These are phyloP conservation scores for Cheilosia soror DNA, from an alignment of 2,888 invertebrate genomes.

Conservation along the genomic window DNA sequence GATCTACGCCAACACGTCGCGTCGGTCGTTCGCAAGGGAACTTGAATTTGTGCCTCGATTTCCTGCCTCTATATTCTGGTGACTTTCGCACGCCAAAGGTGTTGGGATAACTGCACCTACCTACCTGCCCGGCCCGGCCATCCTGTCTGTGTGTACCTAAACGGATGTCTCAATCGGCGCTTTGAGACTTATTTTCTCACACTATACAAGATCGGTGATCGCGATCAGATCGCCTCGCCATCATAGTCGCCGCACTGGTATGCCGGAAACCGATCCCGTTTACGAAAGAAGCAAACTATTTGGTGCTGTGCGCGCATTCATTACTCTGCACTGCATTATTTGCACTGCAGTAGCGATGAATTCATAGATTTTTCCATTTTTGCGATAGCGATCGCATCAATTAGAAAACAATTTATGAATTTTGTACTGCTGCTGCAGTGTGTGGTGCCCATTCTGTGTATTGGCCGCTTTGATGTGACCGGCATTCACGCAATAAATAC, in stretches of 20 bases:
- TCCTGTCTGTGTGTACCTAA: slow-evolving; percentile 42
- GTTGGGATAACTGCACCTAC: slow-evolving; percentile 46
- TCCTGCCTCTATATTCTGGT: slow-evolving; percentile 39
- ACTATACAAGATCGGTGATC: slow-evolving; percentile 40
- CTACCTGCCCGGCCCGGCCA: not conserved
- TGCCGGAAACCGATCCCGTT: slow-evolving; percentile 75
- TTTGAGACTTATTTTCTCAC: slow-evolving; percentile 65
- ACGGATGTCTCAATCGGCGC: slow-evolving; percentile 70
- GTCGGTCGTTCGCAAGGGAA: slow-evolving; percentile 13
- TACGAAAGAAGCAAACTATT: slow-evolving; percentile 58
- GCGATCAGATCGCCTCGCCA: slow-evolving; percentile 34
- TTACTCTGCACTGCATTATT: slow-evolving; percentile 17
- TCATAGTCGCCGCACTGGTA: slow-evolving; percentile 27
- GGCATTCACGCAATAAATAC: slow-evolving; percentile 46
- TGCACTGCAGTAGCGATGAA: slow-evolving; percentile 30
- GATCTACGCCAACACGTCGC: slow-evolving; percentile 29
- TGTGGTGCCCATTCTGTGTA: slow-evolving; percentile 27
- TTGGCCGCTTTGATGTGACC: slow-evolving; percentile 65
- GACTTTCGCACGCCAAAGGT: slow-evolving; percentile 57
- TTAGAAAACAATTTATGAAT: slow-evolving; percentile 76
- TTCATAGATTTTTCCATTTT: slow-evolving; percentile 70
- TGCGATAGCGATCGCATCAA: slow-evolving; percentile 69
- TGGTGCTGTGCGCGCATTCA: slow-evolving; percentile 10
- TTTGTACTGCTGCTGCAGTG: slow-evolving; percentile 58
- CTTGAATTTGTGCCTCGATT: slow-evolving; percentile 51